Conservation (phyloP, 23 tunicate species). For the Clavelina lepadiformis region DNA sequence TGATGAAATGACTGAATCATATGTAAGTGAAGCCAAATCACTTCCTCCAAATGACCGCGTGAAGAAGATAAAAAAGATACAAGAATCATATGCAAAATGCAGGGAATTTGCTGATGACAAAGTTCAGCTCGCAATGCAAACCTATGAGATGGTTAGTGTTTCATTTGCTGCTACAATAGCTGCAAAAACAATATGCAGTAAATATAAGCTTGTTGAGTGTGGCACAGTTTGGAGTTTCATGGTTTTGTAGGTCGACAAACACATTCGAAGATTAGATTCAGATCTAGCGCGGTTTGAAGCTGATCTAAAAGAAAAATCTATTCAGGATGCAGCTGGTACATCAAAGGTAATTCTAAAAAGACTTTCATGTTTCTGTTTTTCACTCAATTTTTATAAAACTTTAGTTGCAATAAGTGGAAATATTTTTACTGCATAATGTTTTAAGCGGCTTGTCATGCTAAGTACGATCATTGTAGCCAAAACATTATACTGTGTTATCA, state of each 20-base stretch:
- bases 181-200: background rate
- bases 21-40: conserved; percentile 56
- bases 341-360: no score
- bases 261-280: conserved; percentile 78
- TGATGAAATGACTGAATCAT: conserved; percentile 52
- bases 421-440: no score
- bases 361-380: no score
- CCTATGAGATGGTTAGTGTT: conserved; percentile 67
- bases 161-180: background rate
- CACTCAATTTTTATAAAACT: no score
- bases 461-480: no score
- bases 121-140: conserved; percentile 79
- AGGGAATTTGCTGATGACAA: conserved; percentile 90
- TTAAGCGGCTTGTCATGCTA: no score
- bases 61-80: conserved; percentile 64
- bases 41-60: conserved; percentile 56
- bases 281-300: conserved; percentile 93
- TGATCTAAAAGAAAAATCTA: conserved; percentile 74
- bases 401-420: no score
- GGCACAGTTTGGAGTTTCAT: no score
- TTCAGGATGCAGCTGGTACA: conserved; percentile 68
- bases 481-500: no score
- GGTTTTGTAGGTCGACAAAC: conserved; percentile 75
- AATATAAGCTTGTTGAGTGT: background rate
- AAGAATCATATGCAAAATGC: conserved; percentile 71